These are phyloP conservation scores for Cynopterus brachyotis DNA, from an alignment of 2,113 vertebrate species.

Conservation along the genomic window DNA sequence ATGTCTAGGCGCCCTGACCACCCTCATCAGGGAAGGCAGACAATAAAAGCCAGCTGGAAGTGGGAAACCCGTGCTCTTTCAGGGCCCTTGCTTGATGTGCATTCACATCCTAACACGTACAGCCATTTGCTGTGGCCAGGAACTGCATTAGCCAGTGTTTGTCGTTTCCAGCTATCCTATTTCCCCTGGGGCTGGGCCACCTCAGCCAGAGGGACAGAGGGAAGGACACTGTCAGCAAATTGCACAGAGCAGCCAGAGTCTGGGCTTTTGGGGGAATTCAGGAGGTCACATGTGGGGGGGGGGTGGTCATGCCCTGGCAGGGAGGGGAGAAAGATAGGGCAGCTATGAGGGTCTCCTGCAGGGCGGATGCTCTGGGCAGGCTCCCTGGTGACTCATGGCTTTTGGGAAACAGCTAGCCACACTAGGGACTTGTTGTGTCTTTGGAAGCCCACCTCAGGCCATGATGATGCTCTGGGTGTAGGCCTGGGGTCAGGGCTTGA, in stretches of 20 bases:
- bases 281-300: conserved; percentile 7
- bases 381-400: conserved; percentile 60
- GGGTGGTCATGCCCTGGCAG: background rate
- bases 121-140: background rate
- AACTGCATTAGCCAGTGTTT: background rate
- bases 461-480: background rate
- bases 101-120: background rate
- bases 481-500: background rate
- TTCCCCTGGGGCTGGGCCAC: background rate
- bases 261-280: conserved; percentile 76
- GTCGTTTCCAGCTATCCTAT: background rate
- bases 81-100: rapidly evolving
- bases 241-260: background rate
- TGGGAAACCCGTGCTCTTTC: background rate
- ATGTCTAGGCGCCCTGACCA: background rate
- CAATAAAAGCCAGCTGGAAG: background rate
- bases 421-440: background rate
- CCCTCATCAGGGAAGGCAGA: background rate
- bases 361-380: background rate
- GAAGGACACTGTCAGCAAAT: background rate
- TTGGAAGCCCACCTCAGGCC: background rate
- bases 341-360: background rate
- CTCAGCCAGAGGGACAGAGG: background rate
- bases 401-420: conserved; percentile 59
- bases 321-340: background rate